Conservation (phyloP, 2,888 invertebrate genomes). For the Oligia strigilis region DNA sequence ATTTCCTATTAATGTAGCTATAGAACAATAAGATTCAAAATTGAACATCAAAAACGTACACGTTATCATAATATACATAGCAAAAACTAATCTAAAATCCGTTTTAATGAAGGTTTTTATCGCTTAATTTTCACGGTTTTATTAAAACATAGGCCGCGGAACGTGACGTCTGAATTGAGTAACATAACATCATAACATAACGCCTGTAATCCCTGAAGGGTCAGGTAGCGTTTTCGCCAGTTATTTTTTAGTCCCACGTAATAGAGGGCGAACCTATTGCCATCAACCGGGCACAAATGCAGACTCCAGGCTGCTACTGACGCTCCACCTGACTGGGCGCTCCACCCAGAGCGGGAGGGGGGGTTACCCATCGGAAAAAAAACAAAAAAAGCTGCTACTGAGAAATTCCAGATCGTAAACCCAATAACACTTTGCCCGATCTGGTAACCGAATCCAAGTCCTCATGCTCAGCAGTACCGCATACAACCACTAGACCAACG, state of each 20-base stretch:
- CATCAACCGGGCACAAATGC: too few relatives aligned
- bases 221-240: not conserved
- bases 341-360: too few relatives aligned
- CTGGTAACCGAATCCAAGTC: too few relatives aligned
- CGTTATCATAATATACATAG: not conserved
- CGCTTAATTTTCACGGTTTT: slow-evolving; percentile 36
- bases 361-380: too few relatives aligned
- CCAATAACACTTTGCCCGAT: not conserved
- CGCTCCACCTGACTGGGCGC: too few relatives aligned
- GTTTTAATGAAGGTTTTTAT: slow-evolving; percentile 36
- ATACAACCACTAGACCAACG: too few relatives aligned
- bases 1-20: not conserved
- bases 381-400: too few relatives aligned
- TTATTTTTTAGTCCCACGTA: too few relatives aligned
- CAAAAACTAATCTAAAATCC: slow-evolving; percentile 38
- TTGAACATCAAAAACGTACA: not conserved
- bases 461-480: too few relatives aligned
- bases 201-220: not conserved
- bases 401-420: not conserved
- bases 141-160: slow-evolving; percentile 1
- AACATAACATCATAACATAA: not conserved
- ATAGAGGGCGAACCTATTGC: too few relatives aligned
- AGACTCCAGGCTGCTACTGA: not conserved
- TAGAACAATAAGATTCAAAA: not conserved
- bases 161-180: slow-evolving; percentile 3